A percentile compares a stretch with the other conserved stretches of the same genome.
Evolutionary conservation across 2,888 invertebrate species (phyloP).

Genomic region (Polydrusus pterygomalis): DNA sequence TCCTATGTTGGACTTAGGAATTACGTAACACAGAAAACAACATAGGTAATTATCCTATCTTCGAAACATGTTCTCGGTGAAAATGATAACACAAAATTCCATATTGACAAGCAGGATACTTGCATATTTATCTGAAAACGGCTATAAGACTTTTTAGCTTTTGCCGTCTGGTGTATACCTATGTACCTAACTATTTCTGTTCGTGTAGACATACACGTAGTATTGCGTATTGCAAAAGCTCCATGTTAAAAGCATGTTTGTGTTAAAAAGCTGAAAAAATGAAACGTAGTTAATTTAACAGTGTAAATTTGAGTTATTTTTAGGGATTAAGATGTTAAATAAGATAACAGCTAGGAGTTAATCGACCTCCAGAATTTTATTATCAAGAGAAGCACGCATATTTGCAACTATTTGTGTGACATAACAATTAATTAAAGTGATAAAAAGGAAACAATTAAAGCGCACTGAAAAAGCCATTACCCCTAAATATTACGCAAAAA

Average conservation of each 20-base stretch:
- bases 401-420: constrained; percentile 45
- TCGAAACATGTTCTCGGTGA: not conserved
- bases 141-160: no score
- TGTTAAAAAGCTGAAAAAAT: not conserved
- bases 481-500: constrained; percentile 46
- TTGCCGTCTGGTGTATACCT: no score
- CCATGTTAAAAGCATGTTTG: not conserved
- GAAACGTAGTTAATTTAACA: not conserved
- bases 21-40: constrained; percentile 16
- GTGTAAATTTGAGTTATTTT: constrained; percentile 7
- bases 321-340: constrained; percentile 15
- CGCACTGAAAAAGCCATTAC: constrained; percentile 49
- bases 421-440: constrained; percentile 53
- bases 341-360: constrained; percentile 18
- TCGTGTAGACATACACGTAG: not conserved
- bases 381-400: constrained; percentile 26
- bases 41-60: not conserved
- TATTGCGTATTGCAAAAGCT: no score
- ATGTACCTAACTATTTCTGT: not conserved
- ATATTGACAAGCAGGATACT: not conserved
- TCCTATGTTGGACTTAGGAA: constrained; percentile 4
- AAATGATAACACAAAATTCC: no score
- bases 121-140: no score
- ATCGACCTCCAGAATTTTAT: constrained; percentile 22
- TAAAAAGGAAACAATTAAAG: constrained; percentile 56